Percentiles rank a stretch among this genome's conserved stretches.
phyloP scores from a whole-genome alignment of 2,797 vertebrate species.

The Ceyx erithaca region DNA sequence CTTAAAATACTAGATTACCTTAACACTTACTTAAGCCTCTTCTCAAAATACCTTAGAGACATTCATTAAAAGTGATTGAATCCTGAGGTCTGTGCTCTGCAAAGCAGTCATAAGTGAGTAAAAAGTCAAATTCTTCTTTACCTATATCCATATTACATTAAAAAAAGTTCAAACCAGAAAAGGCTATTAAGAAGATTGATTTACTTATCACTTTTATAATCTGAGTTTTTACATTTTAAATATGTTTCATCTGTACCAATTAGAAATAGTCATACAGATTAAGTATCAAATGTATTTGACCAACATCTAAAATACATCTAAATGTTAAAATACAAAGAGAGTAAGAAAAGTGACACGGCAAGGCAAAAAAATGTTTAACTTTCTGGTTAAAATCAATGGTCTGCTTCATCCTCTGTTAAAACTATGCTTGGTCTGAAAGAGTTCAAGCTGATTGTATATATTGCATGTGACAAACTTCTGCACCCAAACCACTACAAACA shows the following conservation, averaged over 20 bases:
- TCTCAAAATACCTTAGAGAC: background rate
- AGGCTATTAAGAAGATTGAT: background rate
- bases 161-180: background rate
- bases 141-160: fast-evolving
- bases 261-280: background rate
- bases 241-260: background rate
- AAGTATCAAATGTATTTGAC: background rate
- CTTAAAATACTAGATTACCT: background rate
- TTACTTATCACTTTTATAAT: background rate
- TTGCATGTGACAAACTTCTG: background rate
- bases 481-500: slow-evolving; percentile 29
- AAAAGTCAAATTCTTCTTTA: background rate
- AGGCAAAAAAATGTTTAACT: background rate
- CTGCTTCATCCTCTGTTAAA: background rate
- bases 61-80: background rate
- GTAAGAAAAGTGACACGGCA: background rate
- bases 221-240: background rate
- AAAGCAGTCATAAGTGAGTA: background rate
- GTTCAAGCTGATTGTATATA: background rate
- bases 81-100: background rate
- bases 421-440: background rate
- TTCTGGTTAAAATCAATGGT: background rate
- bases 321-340: background rate
- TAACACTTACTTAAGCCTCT: background rate
- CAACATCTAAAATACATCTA: background rate